Evolutionary conservation across 2,113 vertebrate genomes (phyloP), one percentile per base, ranked within the genome.

Genomic region (Beaufortia kweichowensis): DNA sequence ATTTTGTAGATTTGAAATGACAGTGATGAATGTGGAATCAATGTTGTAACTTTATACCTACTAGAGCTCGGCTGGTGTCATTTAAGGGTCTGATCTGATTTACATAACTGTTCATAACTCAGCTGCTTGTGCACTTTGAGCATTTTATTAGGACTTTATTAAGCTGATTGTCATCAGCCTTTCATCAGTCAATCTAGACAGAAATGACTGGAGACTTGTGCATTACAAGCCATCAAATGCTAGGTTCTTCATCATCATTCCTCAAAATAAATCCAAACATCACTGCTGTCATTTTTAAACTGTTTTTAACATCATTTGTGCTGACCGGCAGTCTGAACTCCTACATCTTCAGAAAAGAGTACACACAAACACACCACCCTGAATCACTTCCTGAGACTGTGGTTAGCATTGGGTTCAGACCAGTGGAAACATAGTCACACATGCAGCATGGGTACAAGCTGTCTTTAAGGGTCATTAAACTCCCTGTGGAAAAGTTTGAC

Each of bases 371-470:
- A 67, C 21, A 31, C 8, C 26, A 17, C 64, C 43, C 63, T 31
- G 75, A 68, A 33, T 67, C 41, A 57, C 63, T 76, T 57, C 33
- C 68, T 63, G 15, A 61, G 33, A 35, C 11, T 24, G 28, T 55
- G 66, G 57, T 61, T 78, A 53, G 2, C 19, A 29, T 59, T 68
- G 26, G 53, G 39, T 66, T 75, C 10, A 69, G 24, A 68, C 63
- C 43, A 75, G 56, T 53, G 29, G 64, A 75, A 68, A 71, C 68
- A 71, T 23, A 70, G 68, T 59, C 21, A 57, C 35, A 26, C 9
- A 71, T 69, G 48, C 43, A 35, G 28, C 11, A 55, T 19, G 29
- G 43, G 29, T 67, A 55, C 35, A 61, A n/a, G n/a, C n/a, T n/a
- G n/a, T n/a, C n/a, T n/a, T n/a, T n/a, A n/a, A n/a, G n/a, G n/a